Base-by-base conservation (phyloP, 1,140 invertebrate species). In the Microplitis demolitor region DNA sequence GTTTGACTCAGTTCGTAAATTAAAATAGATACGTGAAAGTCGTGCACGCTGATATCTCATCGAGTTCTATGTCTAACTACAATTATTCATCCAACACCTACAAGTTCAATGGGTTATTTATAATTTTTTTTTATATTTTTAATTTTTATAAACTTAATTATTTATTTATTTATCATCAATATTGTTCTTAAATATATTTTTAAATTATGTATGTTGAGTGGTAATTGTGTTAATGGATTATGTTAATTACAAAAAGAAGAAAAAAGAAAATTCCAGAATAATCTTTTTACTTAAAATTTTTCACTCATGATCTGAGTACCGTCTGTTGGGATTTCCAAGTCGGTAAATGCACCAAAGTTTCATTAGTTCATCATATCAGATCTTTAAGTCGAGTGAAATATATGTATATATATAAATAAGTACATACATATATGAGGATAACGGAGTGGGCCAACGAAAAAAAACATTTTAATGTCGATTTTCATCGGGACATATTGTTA, bases 11-110 rank as follows among this genome's bases (percentile, higher is more conserved):
- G 83, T 84, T 86, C 79, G 78, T 77, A 80, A 79, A 80, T 83
- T 84, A 86, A 85, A 85, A 86, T 85, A 86, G 84, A 82, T 78
- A 80, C 80, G 83, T 80, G 83, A 84, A 84, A 85, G 82, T 82
- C 78, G 78, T 45, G 8, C 11, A 45, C 76, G 75, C 70, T 71
- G 73, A 77, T 75, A 76, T 70, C 64, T 53, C 14, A 50, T 31
- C 39, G 31, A 34, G 39, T 53, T 54, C 39, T 67, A 67, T 67
- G 31, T 67, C 56, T 58, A 31, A 58, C 56, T 16, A 58, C 56
- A 58, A 58, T 9, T n/a, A 54, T 54, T 54, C 16, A 39, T 13
- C 34, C 11, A 63, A 63, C 33, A 39, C 61, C 13, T n/a, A n/a
- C 61, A 63, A 37, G 35, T 54, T 54, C n/a, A 54, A 54, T 16